Base-by-base conservation (phyloP, 2,888 invertebrate genomes). In the Lithodes maja region DNA sequence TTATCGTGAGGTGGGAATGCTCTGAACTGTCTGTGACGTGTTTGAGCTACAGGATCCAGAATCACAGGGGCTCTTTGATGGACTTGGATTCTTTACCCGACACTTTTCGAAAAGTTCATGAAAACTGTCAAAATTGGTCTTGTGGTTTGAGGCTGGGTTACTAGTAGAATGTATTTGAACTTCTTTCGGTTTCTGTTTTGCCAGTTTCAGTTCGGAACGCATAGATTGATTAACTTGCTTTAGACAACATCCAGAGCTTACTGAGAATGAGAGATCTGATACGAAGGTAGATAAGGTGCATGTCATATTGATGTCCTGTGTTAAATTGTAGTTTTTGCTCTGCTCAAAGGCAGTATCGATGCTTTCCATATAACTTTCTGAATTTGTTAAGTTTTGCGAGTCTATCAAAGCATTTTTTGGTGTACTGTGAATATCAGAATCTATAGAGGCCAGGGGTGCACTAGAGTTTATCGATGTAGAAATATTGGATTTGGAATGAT, bases 21-120 rank as follows among this genome's bases (percentile, higher is more conserved):
- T 33, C 33, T 33, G 33, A 33, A 33, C 33, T 33, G 33, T 33
- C 33, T 33, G 33, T 33, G 33, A 33, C 33, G 33, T 33, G 33
- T 61, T 12, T 61, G 61, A 61, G 61, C 61, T 61, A 61, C 61
- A 7, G 5, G 61, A 12, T 7, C 61, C 61, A 5, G 61, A 7
- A 61, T 61, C 61, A 61, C 5, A 61, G 61, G 61, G 12, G 12
- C 61, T 12, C 61, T 61, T 61, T 61, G 61, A 61, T 61, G 61
- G 61, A 61, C 61, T 61, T 61, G 61, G 12, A 61, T 61, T 84
- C 12, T 55, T 84, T 9, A 84, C 84, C 17, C 74, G 74, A 77
- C 84, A 84, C 52, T 69, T 75, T 33, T 84, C 74, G n/a, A 84
- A 84, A 1, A 84, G 77, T 17, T 84, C 77, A 7, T 84, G 84